Evolutionary conservation across 2,888 invertebrate genomes (phyloP), one percentile per base, ranked within the genome.

Genomic region (Diarsia dahlii): DNA sequence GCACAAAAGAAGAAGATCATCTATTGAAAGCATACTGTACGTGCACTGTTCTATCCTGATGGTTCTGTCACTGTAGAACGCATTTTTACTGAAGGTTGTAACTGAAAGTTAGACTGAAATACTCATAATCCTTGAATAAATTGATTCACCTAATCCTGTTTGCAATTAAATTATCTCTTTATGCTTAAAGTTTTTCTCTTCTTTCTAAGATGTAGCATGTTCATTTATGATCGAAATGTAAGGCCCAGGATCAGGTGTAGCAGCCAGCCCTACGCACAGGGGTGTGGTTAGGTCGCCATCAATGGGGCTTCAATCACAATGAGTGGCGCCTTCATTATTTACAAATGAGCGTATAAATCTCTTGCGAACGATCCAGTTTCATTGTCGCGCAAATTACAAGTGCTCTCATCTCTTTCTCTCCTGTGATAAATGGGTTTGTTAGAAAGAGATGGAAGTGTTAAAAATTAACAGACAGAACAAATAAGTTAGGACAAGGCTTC

Each of bases 251-350:
- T 67, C 23, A 34, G 54, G 50, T 45, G 46, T 34, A 70, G 88
- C 48, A 69, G 88, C 4, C 94, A 95, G 71, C 96, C 96, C 95
- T 95, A 78, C 2, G 4, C 54, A 13, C 79, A 84, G 86, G 90
- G 91, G 91, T 90, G 93, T 90, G 92, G 92, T 91, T 93, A 92
- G 93, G 94, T 95, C 93, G 93, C 87, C 91, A 87, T 94, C 94
- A 95, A 95, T 95, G 91, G 92, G 87, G 91, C 91, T 93, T 90
- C 93, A 92, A 95, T 95, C 92, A 94, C 95, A 95, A 95, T 95
- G 95, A 95, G 94, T 95, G 96, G 96, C 96, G 95, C 95, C 95
- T 94, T 93, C 94, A 95, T 95, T 95, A 95, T 95, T 94, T 94
- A 95, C 95, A 95, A 95, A 95, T 95, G 95, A 95, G 91, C 90